Evolutionary conservation across 1,140 invertebrate species (phyloP).

Genomic region (Teleopsis dalmanni): DNA sequence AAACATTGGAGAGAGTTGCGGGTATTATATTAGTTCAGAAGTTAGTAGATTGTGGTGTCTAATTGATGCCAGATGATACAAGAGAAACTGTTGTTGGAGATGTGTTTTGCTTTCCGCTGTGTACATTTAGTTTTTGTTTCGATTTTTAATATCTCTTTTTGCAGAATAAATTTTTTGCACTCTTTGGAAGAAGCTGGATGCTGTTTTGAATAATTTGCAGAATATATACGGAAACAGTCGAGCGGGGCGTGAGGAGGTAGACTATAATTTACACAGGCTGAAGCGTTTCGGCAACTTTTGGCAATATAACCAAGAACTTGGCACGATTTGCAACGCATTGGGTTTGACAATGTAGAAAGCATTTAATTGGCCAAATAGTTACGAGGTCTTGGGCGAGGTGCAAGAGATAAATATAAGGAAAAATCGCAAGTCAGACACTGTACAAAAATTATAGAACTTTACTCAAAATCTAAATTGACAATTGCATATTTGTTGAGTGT

Average conservation of each 20-base stretch:
- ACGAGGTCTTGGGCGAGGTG: too few species aligned
- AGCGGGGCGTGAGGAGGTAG: background rate
- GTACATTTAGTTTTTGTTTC: background rate
- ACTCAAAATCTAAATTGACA: too few species aligned
- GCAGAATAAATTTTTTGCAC: background rate
- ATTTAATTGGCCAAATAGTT: too few species aligned
- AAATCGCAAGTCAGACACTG: too few species aligned
- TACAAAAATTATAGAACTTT: too few species aligned
- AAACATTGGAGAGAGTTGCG: background rate
- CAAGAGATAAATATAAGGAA: too few species aligned
- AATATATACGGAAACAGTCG: background rate
- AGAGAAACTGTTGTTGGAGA: too few species aligned
- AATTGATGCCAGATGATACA: too few species aligned
- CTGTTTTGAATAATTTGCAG: background rate
- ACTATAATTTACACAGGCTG: background rate
- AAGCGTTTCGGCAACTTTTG: background rate
- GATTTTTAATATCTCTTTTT: background rate
- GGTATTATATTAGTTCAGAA: too few species aligned
- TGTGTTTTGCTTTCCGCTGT: background rate
- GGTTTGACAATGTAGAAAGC: too few species aligned
- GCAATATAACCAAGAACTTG: background rate
- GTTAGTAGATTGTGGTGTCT: too few species aligned
- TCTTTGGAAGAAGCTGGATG: background rate
- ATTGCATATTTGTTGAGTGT: too few species aligned
- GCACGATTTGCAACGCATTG: background rate